phyloP scores from a whole-genome alignment of 1,140 invertebrate genomes.

The Proctacanthus coquilletti region DNA sequence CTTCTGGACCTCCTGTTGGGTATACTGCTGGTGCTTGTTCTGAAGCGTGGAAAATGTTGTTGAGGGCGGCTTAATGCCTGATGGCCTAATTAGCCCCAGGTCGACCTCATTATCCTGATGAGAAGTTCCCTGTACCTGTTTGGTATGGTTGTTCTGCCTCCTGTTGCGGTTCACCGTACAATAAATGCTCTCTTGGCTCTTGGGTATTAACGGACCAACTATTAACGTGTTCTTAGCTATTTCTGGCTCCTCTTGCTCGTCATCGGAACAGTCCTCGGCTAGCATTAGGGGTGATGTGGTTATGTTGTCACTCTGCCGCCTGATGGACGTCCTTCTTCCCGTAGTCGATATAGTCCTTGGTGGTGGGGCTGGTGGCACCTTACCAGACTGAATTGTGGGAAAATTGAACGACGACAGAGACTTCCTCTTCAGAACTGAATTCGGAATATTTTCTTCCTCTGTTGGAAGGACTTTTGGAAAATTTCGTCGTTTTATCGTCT shows the following conservation, averaged over 20 bases:
- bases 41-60: too few relatives aligned
- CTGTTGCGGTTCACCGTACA: constrained; percentile 8
- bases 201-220: constrained; percentile 35
- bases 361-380: constrained; percentile 44
- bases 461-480: constrained; percentile 67
- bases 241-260: constrained; percentile 27
- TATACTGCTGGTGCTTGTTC: too few relatives aligned
- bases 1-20: too few relatives aligned
- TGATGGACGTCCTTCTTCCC: constrained; percentile 29
- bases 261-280: constrained; percentile 28
- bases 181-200: constrained; percentile 12
- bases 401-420: constrained; percentile 34
- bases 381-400: constrained; percentile 17
- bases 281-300: constrained; percentile 31
- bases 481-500: constrained; percentile 55
- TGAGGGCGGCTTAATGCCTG: too few relatives aligned
- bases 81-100: too few relatives aligned
- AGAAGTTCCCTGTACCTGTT: too few relatives aligned
- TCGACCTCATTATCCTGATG: too few relatives aligned
- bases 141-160: too few relatives aligned
- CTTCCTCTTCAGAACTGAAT: constrained; percentile 27
- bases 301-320: constrained; percentile 20
- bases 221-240: constrained; percentile 34
- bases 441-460: constrained; percentile 1
- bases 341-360: constrained; percentile 45